Evolutionary conservation across 2,888 invertebrate genomes (phyloP), one percentile per base, ranked within the genome.

Genomic region (Agrilus biguttatus): DNA sequence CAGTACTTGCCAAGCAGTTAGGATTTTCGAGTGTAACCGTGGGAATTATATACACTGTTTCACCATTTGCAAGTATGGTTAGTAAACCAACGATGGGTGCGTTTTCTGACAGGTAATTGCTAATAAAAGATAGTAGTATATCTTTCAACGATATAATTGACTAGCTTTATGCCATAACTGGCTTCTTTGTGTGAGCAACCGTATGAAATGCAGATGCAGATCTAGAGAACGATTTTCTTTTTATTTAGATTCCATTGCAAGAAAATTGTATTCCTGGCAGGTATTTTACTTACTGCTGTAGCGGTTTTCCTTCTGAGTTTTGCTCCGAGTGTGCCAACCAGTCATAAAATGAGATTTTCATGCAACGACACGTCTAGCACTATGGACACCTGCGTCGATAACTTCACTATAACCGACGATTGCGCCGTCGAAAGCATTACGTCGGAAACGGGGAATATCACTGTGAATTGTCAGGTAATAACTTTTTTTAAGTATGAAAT

Each of bases 31-130:
- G 83, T 19, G 71, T 77, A 4, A 74, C 83, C 12, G 81, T 88
- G 19, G 88, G 89, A 5, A 71, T 79, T 34, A 82, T 90, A 54
- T 89, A 84, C 58, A 80, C 80, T 49, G 67, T 85, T 40, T 63
- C 89, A 43, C 88, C 89, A 17, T 73, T 90, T 51, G 75, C 78
- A 53, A 87, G 87, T 36, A 73, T 90, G 61, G 58, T 90, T 47
- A 81, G 83, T 1, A 89, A 88, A 64, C 86, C 88, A 6, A 52
- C 83, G 3, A 81, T 87, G 60, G 88, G 89, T 12, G 75, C 78
- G 13, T 68, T 90, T 48, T 85, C 87, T 4, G 90, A 90, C 67
- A 23, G 23, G 23, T 23, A 6, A 23, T 8, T 23, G 5, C 5
- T 23, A 23, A 3, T 23, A 23, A 23, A 23, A 23, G 5, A 23